These are phyloP conservation scores for Capricornis sumatraensis DNA, from an alignment of 2,113 vertebrate species.

Conservation along the genomic window DNA sequence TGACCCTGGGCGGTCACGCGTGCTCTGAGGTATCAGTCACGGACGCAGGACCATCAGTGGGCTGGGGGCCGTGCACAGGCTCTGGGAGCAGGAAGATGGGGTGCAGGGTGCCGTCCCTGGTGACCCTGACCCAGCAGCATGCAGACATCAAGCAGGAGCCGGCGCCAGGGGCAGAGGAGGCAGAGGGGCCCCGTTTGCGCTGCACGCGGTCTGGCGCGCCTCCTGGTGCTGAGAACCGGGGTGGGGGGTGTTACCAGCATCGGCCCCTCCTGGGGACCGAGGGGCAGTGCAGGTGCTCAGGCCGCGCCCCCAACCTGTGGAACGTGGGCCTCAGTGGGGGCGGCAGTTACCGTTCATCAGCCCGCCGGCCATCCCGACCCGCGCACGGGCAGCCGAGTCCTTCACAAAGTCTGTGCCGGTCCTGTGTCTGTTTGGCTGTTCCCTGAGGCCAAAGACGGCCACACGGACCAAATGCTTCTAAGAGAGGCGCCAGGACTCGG, in stretches of 20 bases:
- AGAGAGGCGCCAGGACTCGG: neutral
- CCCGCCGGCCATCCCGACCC: accelerated
- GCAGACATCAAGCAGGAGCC: too few relatives aligned
- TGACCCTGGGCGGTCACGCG: accelerated
- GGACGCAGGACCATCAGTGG: neutral
- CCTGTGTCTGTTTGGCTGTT: neutral
- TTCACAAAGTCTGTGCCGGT: neutral
- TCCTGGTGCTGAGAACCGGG: accelerated
- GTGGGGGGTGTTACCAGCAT: neutral
- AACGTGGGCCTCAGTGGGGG: neutral
- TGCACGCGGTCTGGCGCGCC: accelerated
- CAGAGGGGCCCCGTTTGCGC: accelerated
- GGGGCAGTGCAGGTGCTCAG: too few relatives aligned
- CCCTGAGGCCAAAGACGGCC: neutral
- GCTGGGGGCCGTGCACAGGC: neutral
- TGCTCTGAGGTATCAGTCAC: neutral
- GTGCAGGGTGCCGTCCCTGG: accelerated
- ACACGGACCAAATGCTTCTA: accelerated
- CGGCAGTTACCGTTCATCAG: accelerated
- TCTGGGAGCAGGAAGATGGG: neutral
- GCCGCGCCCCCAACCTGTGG: neutral
- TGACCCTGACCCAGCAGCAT: accelerated
- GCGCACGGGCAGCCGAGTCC: accelerated
- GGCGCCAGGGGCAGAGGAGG: too few relatives aligned
- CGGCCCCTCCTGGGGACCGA: neutral